Conservation (phyloP, 2,797 vertebrate species). For the Fistularia commersonii region DNA sequence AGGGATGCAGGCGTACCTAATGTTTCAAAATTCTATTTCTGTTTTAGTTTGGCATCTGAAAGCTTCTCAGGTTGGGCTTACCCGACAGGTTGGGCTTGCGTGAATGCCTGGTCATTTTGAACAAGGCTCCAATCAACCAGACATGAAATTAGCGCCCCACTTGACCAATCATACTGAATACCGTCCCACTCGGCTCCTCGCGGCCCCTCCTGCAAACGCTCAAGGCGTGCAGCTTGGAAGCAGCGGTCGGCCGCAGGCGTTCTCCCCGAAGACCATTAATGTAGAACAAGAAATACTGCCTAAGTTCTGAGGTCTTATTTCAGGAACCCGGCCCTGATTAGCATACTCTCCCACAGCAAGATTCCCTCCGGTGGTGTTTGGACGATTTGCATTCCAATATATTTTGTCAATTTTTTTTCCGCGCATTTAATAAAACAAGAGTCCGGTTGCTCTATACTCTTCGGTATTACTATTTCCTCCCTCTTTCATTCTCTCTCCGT, state of each 20-base stretch:
- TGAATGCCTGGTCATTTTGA: too few relatives aligned
- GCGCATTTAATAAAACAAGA: constrained; percentile 35
- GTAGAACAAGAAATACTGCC: constrained; percentile 47
- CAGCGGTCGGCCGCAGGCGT: constrained; percentile 24
- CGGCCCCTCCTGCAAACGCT: constrained; percentile 24
- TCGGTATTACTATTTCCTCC: constrained; percentile 2
- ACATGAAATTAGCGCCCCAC: too few relatives aligned
- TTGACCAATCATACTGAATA: too few relatives aligned
- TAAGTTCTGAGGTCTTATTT: constrained; percentile 53
- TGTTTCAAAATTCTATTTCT: too few relatives aligned
- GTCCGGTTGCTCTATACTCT: constrained; percentile 31
- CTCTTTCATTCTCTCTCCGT: constrained; percentile 17
- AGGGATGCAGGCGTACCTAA: too few relatives aligned
- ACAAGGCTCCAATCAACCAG: too few relatives aligned
- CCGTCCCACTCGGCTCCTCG: too few relatives aligned
- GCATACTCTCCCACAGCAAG: constrained; percentile 38
- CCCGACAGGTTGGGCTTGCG: too few relatives aligned
- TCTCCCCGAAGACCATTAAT: constrained; percentile 48
- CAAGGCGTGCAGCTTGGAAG: constrained; percentile 30
- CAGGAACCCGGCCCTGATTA: constrained; percentile 44
- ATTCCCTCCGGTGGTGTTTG: constrained; percentile 38
- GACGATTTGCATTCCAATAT: constrained; percentile 33
- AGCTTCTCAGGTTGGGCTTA: too few relatives aligned
- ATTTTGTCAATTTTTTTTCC: constrained; percentile 11
- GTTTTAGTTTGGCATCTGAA: too few relatives aligned